phyloP scores from a whole-genome alignment of 2,113 vertebrate species.

The Mola mola region DNA sequence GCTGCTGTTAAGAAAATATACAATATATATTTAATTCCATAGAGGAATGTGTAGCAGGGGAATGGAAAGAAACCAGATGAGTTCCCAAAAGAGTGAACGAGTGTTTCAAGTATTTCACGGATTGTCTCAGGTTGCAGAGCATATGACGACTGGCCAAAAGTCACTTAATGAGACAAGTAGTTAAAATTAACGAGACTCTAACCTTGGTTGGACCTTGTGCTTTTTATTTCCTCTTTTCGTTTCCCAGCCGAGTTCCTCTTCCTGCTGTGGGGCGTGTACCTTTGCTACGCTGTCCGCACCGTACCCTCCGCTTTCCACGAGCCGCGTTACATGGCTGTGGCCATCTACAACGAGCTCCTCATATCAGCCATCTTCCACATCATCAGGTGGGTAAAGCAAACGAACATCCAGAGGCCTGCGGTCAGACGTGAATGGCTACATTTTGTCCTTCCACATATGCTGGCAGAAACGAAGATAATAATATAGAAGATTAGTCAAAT shows the following conservation, averaged over 20 bases:
- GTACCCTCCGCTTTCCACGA: slow-evolving; percentile 97
- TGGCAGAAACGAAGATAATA: not conserved
- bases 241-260: slow-evolving; percentile 95
- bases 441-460: not conserved
- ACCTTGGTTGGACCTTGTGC: slow-evolving; percentile 1
- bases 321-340: slow-evolving; percentile 96
- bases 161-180: no score
- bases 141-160: no score
- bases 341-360: slow-evolving; percentile 98
- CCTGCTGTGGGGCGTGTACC: slow-evolving; percentile 96
- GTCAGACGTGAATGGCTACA: not conserved
- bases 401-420: not conserved
- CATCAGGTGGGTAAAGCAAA: slow-evolving; percentile 87
- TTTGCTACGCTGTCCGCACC: slow-evolving; percentile 95
- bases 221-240: slow-evolving; percentile 51
- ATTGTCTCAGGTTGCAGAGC: no score
- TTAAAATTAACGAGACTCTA: no score
- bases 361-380: slow-evolving; percentile 96
- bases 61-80: no score
- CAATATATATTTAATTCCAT: no score
- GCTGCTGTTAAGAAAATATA: no score
- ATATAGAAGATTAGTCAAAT: no score
- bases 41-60: no score
- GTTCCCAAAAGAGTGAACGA: no score
- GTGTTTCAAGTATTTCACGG: no score